Evolutionary conservation across 1,140 invertebrate genomes (phyloP).

Genomic region (Amphibalanus amphitrite): DNA sequence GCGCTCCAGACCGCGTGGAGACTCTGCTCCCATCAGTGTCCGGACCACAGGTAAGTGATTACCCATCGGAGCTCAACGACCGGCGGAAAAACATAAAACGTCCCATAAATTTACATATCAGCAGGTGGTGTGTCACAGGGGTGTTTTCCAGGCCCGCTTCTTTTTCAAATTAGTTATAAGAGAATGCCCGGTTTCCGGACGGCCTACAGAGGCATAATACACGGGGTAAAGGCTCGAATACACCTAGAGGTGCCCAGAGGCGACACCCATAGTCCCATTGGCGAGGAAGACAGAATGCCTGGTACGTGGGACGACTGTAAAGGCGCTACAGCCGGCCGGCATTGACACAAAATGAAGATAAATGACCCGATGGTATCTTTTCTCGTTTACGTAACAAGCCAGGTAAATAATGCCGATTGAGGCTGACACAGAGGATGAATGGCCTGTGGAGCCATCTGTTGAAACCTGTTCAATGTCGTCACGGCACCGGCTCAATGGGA

Average conservation of each 20-base stretch:
- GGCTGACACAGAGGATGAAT: not conserved
- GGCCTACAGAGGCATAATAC: not conserved
- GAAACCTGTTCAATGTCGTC: not conserved
- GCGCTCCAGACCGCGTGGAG: not conserved
- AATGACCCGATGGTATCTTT: not conserved
- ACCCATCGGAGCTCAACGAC: not conserved
- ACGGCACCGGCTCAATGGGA: not conserved
- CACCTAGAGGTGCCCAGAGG: not conserved
- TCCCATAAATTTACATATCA: not conserved
- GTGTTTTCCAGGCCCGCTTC: not conserved
- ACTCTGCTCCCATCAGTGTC: not conserved
- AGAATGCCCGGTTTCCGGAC: not conserved
- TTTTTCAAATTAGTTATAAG: not conserved
- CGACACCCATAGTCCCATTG: not conserved
- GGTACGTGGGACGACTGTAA: not conserved
- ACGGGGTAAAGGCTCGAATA: not conserved
- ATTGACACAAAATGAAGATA: constrained; percentile 2
- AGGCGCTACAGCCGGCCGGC: not conserved
- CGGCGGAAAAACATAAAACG: not conserved
- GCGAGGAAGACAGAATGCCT: not conserved
- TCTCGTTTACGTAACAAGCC: constrained; percentile 1
- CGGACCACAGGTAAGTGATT: not conserved
- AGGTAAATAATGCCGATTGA: not conserved
- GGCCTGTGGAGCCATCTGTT: not conserved
- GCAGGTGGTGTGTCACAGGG: not conserved